Percentiles rank a stretch among this genome's conserved stretches.
phyloP scores from a whole-genome alignment of 2,888 invertebrate species.

The Chaitophorus viminalis region DNA sequence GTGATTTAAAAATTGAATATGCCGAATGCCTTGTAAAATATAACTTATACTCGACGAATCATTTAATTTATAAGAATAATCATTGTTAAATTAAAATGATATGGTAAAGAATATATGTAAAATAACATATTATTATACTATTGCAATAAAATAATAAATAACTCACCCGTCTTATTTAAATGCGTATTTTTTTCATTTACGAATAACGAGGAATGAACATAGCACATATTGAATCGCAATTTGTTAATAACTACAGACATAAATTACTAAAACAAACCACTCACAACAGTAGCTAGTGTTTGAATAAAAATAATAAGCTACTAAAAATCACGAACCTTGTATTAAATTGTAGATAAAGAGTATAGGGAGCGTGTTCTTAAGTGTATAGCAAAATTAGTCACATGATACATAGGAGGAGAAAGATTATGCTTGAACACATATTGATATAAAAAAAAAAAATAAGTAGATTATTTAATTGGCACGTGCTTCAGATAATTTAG shows the following conservation, averaged over 20 bases:
- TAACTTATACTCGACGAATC: constrained; percentile 52
- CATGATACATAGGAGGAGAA: constrained; percentile 45
- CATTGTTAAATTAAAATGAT: not conserved
- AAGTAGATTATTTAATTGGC: constrained; percentile 31
- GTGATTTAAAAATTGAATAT: constrained; percentile 35
- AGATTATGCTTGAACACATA: constrained; percentile 41
- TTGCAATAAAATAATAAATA: not conserved
- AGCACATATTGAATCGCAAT: constrained; percentile 41
- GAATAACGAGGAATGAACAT: constrained; percentile 38
- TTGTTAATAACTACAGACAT: constrained; percentile 1
- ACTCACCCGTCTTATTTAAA: constrained; percentile 25
- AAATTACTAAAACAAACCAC: constrained; percentile 17
- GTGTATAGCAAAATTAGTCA: constrained; percentile 48
- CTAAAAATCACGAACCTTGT: constrained; percentile 33
- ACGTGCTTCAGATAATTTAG: constrained; percentile 47
- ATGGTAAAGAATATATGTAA: too few species aligned
- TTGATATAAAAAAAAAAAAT: constrained; percentile 11
- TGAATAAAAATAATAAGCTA: constrained; percentile 37
- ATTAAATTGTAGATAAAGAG: not conserved
- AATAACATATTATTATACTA: not conserved
- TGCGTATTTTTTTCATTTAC: constrained; percentile 26
- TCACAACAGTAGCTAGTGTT: not conserved
- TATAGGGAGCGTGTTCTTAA: constrained; percentile 25
- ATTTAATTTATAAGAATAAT: constrained; percentile 14
- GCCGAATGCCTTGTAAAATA: constrained; percentile 58